Conservation (phyloP, 2,113 vertebrate species). For the Rhinoptilus africanus region DNA sequence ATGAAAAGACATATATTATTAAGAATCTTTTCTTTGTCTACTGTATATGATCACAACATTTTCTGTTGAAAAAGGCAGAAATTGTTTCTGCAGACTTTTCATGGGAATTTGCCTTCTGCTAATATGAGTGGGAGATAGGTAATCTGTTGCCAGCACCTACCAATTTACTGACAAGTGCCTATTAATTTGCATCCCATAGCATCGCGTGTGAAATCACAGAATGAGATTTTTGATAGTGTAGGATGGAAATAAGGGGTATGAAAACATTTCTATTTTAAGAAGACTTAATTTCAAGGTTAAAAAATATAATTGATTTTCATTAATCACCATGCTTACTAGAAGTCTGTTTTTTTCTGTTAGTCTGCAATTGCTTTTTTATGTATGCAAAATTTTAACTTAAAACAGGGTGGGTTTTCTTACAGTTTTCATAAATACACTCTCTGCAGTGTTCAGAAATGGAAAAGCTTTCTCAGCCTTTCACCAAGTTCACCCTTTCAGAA, state of each 20-base stretch:
- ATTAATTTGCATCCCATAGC: conserved; percentile 30
- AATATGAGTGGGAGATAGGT: neutral
- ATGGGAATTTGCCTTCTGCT: neutral
- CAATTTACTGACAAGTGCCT: conserved; percentile 28
- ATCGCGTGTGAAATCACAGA: conserved; percentile 16
- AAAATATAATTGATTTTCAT: neutral
- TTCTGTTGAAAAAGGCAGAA: neutral
- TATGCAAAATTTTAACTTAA: neutral
- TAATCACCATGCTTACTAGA: neutral
- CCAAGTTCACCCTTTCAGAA: neutral
- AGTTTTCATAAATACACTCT: neutral
- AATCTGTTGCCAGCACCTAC: conserved; percentile 13
- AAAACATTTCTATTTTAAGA: conserved; percentile 34
- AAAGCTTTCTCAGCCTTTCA: neutral
- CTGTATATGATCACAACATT: neutral
- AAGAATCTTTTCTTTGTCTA: neutral
- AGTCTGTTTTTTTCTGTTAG: neutral
- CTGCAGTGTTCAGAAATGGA: neutral
- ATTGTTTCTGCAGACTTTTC: neutral
- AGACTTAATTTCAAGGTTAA: conserved; percentile 28
- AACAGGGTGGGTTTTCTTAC: neutral
- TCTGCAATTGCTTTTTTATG: neutral
- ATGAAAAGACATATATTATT: neutral
- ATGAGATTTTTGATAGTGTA: neutral
- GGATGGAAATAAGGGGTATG: neutral